Evolutionary conservation across 2,797 vertebrate genomes (phyloP), one percentile per base, ranked within the genome.

Genomic region (Echiichthys vipera): DNA sequence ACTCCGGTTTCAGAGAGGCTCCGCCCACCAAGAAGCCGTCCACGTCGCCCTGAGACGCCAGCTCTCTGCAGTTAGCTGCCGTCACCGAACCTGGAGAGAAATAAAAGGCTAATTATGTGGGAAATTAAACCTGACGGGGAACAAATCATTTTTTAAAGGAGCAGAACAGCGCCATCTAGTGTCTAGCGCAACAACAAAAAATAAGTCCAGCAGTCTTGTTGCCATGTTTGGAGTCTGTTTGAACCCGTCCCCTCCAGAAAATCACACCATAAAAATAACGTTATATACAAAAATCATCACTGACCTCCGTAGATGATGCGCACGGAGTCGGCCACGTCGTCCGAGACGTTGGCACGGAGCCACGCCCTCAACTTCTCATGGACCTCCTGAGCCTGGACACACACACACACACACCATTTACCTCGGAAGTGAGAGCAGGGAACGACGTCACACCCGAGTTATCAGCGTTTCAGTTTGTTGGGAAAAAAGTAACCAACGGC

Each of bases 11-110:
- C 55, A 98, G 95, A 20, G 97, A 98, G 4, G 97, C 97, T 18
- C 97, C 96, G 0, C 96, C 97, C 64, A 98, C 96, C 5, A 98
- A 95, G 90, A 98, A 98, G 61, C 96, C 96, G 5, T 98, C 96
- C 40, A 98, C 94, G 11, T 98, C 96, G 0, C 79, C 84, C 89
- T 97, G 95, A 73, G 94, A 92, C 0, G 95, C 96, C 72, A 98
- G 89, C 75, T 97, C 96, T 77, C 95, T 96, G 83, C 96, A 97
- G 87, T 94, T 97, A 5, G 83, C 92, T 17, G 93, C 96, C 1
- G 96, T 97, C 55, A 98, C 96, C 0, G 96, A 98, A 64, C 97
- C 97, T 98, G 77, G 11, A 50, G 14, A 25, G 14, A 54, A 36
- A 54, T 12, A 4, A 37, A 12, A 54, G 51, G 29, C 17, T n/a